phyloP scores from a whole-genome alignment of 2,113 vertebrate genomes.

The Cyanoramphus novaezelandiae region DNA sequence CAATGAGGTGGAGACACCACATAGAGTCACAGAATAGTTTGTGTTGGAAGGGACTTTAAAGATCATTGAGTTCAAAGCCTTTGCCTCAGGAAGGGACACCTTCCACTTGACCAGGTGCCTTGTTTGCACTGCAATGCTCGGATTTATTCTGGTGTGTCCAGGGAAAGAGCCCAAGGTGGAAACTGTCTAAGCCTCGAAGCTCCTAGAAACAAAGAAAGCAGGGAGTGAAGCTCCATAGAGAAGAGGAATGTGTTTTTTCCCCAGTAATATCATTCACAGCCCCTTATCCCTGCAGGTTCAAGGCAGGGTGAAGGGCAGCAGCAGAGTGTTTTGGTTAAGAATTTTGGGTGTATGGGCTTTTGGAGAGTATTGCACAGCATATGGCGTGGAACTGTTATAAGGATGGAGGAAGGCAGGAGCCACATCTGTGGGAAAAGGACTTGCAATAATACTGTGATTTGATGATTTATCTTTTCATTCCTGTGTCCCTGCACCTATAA shows the following conservation, averaged over 20 bases:
- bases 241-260: not conserved
- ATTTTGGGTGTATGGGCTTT: not conserved
- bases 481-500: not conserved
- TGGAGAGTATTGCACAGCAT: accelerated
- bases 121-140: not conserved
- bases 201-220: not conserved
- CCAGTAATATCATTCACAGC: not conserved
- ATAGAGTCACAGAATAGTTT: not conserved
- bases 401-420: not conserved
- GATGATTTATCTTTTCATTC: not conserved
- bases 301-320: not conserved
- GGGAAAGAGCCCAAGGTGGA: not conserved
- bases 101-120: not conserved
- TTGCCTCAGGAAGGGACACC: not conserved
- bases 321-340: not conserved
- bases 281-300: not conserved
- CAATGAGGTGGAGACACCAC: not conserved
- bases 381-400: accelerated
- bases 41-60: not conserved
- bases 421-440: not conserved
- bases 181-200: not conserved
- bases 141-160: not conserved
- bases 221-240: not conserved
- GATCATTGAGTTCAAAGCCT: not conserved
- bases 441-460: not conserved